Conservation (phyloP, 2,797 vertebrate genomes). For the Emydoidea blandingii region DNA sequence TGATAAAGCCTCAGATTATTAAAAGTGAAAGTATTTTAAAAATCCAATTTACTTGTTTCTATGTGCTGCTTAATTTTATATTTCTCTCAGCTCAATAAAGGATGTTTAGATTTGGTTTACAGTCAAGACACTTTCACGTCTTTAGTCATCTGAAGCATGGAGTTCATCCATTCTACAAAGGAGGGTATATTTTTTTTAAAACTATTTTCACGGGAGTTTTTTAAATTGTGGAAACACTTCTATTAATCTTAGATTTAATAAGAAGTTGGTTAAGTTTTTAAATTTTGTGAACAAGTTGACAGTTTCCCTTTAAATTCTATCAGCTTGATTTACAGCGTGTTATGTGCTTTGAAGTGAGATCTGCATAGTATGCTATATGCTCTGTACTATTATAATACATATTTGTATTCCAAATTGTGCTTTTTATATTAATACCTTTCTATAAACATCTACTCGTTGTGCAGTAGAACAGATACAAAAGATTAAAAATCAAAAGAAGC, state of each 20-base stretch:
- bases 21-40: neutral
- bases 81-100: neutral
- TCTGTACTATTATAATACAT: neutral
- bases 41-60: neutral
- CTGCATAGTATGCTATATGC: neutral
- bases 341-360: neutral
- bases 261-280: neutral
- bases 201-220: neutral
- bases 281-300: accelerated
- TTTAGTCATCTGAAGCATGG: neutral
- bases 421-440: neutral
- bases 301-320: neutral
- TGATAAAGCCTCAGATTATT: neutral
- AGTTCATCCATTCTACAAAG: neutral
- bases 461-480: neutral
- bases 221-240: neutral
- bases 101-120: neutral
- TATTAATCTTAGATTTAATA: neutral
- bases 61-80: neutral
- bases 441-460: neutral
- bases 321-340: neutral
- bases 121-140: neutral
- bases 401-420: neutral
- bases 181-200: neutral
- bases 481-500: neutral